Percentiles rank a stretch among this genome's conserved stretches.
Evolutionary conservation across 2,113 vertebrate genomes (phyloP).

Genomic region (Oxygymnocypris stewartii): DNA sequence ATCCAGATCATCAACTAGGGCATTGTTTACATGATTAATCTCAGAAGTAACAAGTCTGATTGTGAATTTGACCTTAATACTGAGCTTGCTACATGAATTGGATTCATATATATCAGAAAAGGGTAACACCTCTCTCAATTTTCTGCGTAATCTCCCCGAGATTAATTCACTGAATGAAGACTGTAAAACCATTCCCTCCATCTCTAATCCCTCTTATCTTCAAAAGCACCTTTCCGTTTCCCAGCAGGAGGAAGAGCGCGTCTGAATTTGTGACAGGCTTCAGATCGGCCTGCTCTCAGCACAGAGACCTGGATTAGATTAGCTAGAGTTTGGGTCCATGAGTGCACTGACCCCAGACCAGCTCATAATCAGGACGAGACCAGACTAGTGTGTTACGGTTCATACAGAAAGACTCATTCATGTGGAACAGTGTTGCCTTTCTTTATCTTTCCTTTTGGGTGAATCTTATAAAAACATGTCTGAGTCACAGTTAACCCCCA

Average conservation of each 20-base stretch:
- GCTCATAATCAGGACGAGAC: slow-evolving; percentile 40
- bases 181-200: slow-evolving; percentile 8
- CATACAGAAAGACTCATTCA: slow-evolving; percentile 9
- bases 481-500: not conserved
- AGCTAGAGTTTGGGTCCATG: not conserved
- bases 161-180: not conserved
- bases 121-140: not conserved
- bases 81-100: not conserved
- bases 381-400: slow-evolving; percentile 30
- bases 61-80: slow-evolving; percentile 2
- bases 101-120: slow-evolving; percentile 9
- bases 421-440: slow-evolving; percentile 39
- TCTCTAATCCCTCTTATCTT: slow-evolving; percentile 43
- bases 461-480: not conserved
- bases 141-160: slow-evolving; percentile 3
- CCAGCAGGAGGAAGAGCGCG: slow-evolving; percentile 10
- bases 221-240: slow-evolving; percentile 22
- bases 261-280: slow-evolving; percentile 36
- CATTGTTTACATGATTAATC: slow-evolving; percentile 13
- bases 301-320: slow-evolving; percentile 19
- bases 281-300: slow-evolving; percentile 29
- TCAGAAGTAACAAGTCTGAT: not conserved
- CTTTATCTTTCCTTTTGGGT: not conserved
- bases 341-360: slow-evolving; percentile 45
- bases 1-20: not conserved